These are phyloP conservation scores for Bombus soroeensis DNA, from an alignment of 1,140 invertebrate species.

Conservation along the genomic window DNA sequence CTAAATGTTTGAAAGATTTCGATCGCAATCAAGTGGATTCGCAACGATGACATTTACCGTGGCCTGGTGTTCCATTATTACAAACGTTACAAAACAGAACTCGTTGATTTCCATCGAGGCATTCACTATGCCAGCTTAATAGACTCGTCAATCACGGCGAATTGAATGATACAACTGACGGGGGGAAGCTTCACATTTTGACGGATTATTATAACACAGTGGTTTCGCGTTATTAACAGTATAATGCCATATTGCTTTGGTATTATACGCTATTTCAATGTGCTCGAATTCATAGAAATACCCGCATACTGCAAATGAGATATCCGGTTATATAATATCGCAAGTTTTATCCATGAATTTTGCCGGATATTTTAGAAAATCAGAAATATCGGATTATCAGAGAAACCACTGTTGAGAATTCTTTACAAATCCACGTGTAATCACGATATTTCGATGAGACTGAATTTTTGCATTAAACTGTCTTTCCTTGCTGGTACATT, in stretches of 20 bases:
- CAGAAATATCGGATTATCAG: not conserved
- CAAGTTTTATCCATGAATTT: slow-evolving; percentile 48
- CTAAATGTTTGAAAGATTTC: not conserved
- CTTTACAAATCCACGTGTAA: not conserved
- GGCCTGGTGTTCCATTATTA: slow-evolving; percentile 58
- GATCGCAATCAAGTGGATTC: not conserved
- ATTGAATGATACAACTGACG: slow-evolving; percentile 63
- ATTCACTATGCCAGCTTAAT: slow-evolving; percentile 65
- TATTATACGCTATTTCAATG: slow-evolving; percentile 65
- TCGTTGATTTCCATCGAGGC: slow-evolving; percentile 58
- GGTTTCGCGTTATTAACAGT: slow-evolving; percentile 69
- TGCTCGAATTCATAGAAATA: slow-evolving; percentile 60
- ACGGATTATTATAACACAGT: slow-evolving; percentile 71
- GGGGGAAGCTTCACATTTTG: slow-evolving; percentile 61
- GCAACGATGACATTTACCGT: slow-evolving; percentile 45
- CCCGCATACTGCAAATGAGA: slow-evolving; percentile 60
- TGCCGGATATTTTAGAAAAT: slow-evolving; percentile 4
- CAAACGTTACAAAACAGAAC: slow-evolving; percentile 65
- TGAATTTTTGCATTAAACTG: not conserved
- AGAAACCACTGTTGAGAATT: not conserved
- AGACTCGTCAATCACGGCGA: slow-evolving; percentile 68
- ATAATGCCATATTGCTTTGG: slow-evolving; percentile 59
- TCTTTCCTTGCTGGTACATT: rapidly evolving
- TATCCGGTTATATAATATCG: slow-evolving; percentile 52
- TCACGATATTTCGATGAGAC: not conserved